A percentile compares a stretch with the other conserved stretches of the same genome.
Conservation (phyloP, 2,797 vertebrate genomes). For the Danio kyathit region DNA sequence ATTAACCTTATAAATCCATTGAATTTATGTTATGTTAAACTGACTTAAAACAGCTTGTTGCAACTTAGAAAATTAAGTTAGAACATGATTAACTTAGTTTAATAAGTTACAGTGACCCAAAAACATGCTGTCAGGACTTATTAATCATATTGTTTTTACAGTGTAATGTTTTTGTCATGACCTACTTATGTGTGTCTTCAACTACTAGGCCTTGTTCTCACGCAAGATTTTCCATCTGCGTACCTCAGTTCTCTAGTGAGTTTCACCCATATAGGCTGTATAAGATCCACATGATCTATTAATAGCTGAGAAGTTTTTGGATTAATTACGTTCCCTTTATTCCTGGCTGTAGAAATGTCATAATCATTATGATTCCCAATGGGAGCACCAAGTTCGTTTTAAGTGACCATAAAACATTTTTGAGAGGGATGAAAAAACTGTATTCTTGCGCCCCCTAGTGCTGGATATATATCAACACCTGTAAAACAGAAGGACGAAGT, state of each 20-base stretch:
- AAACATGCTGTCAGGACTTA: too few relatives aligned
- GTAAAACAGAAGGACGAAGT: background rate
- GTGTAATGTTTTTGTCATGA: too few relatives aligned
- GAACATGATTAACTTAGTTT: too few relatives aligned
- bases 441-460: constrained; percentile 1
- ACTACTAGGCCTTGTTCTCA: background rate
- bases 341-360: too few relatives aligned
- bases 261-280: constrained; percentile 68
- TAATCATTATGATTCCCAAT: background rate
- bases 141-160: too few relatives aligned
- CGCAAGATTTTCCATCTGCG: constrained; percentile 61
- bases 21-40: too few relatives aligned
- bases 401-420: background rate
- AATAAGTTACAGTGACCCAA: too few relatives aligned
- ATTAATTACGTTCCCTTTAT: background rate
- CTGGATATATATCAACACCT: background rate
- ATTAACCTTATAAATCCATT: too few relatives aligned
- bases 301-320: background rate
- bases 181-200: too few relatives aligned
- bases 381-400: background rate
- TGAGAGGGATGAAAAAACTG: background rate
- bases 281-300: constrained; percentile 66
- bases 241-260: constrained; percentile 83
- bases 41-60: too few relatives aligned
- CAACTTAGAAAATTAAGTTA: too few relatives aligned